Conservation (phyloP, 2,113 vertebrate genomes). For the Empidonax alnorum region DNA sequence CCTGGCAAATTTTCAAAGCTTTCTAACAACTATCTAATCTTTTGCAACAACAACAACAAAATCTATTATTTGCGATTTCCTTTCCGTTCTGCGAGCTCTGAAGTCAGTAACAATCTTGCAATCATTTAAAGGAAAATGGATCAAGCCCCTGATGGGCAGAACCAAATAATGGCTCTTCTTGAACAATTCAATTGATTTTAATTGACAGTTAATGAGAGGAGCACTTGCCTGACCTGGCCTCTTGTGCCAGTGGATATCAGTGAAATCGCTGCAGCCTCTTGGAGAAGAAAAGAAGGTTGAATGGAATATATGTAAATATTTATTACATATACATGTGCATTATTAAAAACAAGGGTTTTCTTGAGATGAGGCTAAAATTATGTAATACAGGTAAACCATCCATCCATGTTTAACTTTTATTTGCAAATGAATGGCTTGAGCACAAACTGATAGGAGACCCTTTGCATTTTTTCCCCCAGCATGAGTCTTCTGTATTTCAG, state of each 20-base stretch:
- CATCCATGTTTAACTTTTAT: background rate
- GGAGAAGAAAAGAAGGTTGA: background rate
- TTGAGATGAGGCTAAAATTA: background rate
- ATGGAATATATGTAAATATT: background rate
- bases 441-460: background rate
- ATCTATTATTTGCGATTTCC: background rate
- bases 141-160: background rate
- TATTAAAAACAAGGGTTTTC: background rate
- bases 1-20: background rate
- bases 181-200: conserved; percentile 38
- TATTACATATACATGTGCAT: background rate
- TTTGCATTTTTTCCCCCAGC: background rate
- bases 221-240: background rate
- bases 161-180: background rate
- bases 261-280: background rate
- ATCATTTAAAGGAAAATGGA: conserved; percentile 24
- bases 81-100: background rate
- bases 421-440: background rate
- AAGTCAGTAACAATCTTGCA: background rate
- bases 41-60: background rate
- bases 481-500: background rate
- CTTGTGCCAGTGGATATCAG: background rate
- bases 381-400: background rate
- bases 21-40: background rate
- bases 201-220: conserved; percentile 29